Evolutionary conservation across 1,140 invertebrate species (phyloP).

Genomic region (Agrilus planipennis): DNA sequence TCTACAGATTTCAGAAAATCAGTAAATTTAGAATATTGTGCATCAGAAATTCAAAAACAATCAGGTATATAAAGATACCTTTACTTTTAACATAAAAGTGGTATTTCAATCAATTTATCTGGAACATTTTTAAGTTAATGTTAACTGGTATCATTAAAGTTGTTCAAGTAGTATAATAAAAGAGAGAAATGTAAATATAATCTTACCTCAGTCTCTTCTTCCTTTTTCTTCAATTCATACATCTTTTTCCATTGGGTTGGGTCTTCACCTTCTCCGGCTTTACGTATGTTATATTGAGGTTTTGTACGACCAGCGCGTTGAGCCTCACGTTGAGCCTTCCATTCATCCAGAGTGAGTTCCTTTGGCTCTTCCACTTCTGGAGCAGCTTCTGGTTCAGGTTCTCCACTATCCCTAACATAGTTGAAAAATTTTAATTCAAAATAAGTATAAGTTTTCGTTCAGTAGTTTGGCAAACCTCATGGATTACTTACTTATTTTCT

Average conservation of each 20-base stretch:
- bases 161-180: too few relatives aligned
- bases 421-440: neutral
- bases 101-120: too few relatives aligned
- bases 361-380: slow-evolving; percentile 64
- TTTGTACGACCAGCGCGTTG: slow-evolving; percentile 56
- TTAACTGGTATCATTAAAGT: too few relatives aligned
- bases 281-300: slow-evolving; percentile 79
- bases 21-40: neutral
- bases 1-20: neutral
- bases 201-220: slow-evolving; percentile 52
- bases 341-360: slow-evolving; percentile 79
- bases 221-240: slow-evolving; percentile 68
- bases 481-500: slow-evolving; percentile 26
- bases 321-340: slow-evolving; percentile 61
- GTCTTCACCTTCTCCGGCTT: slow-evolving; percentile 87
- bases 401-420: slow-evolving; percentile 29
- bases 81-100: too few relatives aligned
- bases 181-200: too few relatives aligned
- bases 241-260: slow-evolving; percentile 86
- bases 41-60: slow-evolving; percentile 1
- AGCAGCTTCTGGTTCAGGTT: slow-evolving; percentile 35
- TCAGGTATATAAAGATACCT: too few relatives aligned
- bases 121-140: too few relatives aligned
- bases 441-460: neutral
- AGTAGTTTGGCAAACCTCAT: neutral